Evolutionary conservation across 2,797 vertebrate species (phyloP), one percentile per base, ranked within the genome.

Genomic region (Jordanella pulchra): DNA sequence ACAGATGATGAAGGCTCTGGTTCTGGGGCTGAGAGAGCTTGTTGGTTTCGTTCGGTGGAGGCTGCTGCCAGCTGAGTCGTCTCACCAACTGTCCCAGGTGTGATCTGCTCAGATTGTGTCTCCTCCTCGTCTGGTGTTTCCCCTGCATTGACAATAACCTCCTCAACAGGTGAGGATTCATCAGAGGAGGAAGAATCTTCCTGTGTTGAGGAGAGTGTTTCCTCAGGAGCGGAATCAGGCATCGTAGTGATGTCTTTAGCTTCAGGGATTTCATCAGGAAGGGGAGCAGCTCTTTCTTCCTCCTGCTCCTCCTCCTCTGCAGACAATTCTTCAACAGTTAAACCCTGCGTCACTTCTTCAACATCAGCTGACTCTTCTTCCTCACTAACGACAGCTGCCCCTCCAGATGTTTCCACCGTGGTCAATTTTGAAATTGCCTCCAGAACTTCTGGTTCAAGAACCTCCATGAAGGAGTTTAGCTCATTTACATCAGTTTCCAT

Each of bases 51-150:
- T 23, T 53, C 77, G 1, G 51, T 23, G 30, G 87, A 85, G 18
- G 85, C 87, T 21, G 84, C 89, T 27, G 84, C 89, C 66, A 87
- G 73, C 63, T 83, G 85, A 60, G 63, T 0, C 0, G 23, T 45
- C n/a, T 66, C 68, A 65, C 67, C 63, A 15, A 55, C 55, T 6
- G 27, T 47, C 35, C 54, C 69, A 15, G 7, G 15, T 27, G 21
- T 3, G 23, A 7, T 50, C 42, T 77, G 42, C 51, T 69, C 70
- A 65, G 55, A 50, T 35, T 14, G 7, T 28, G 64, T 23, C 21
- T 82, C 79, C 15, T 69, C 73, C 23, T 68, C 55, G n/a, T 7
- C 56, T 2, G 75, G 3, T 10, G 60, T 21, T 61, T 44, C 30
- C 27, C 73, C 80, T 53, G 32, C 54, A 42, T 66, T 17, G n/a